phyloP scores from a whole-genome alignment of 2,888 invertebrate species.

The Caenorhabditis sulstoni region DNA sequence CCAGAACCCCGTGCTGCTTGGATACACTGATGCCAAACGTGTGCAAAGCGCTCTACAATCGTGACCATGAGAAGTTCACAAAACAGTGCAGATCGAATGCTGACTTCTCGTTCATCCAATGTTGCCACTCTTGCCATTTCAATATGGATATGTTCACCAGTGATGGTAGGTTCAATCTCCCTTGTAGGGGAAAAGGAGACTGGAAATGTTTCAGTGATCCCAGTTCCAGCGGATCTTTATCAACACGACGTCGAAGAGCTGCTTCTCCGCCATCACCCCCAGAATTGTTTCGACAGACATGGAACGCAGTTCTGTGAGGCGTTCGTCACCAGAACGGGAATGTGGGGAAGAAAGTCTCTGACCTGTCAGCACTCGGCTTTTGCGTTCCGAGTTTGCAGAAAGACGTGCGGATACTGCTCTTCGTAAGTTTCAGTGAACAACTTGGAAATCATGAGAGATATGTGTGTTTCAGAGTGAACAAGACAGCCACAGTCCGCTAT shows the following conservation, averaged over 20 bases:
- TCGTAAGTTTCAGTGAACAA: slow-evolving; percentile 23
- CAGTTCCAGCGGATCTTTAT: slow-evolving; percentile 69
- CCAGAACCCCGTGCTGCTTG: slow-evolving; percentile 72
- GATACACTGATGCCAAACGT: slow-evolving; percentile 72
- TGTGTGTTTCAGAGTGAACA: slow-evolving; percentile 57
- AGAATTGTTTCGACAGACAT: slow-evolving; percentile 71
- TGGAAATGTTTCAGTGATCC: slow-evolving; percentile 48
- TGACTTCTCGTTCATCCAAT: slow-evolving; percentile 76
- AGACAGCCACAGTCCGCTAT: slow-evolving; percentile 67
- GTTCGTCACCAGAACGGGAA: slow-evolving; percentile 62
- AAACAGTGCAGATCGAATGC: slow-evolving; percentile 70
- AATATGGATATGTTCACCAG: slow-evolving; percentile 68
- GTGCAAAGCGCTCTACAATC: slow-evolving; percentile 68
- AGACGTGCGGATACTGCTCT: slow-evolving; percentile 75
- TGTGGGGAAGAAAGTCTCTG: slow-evolving; percentile 66
- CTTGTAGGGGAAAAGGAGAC: too few relatives aligned
- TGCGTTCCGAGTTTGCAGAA: slow-evolving; percentile 74
- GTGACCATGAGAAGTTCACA: slow-evolving; percentile 71
- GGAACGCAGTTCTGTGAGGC: slow-evolving; percentile 70
- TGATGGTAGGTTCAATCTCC: slow-evolving; percentile 41
- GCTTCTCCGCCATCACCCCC: slow-evolving; percentile 63
- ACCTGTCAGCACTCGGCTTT: slow-evolving; percentile 73
- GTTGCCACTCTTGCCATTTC: slow-evolving; percentile 76
- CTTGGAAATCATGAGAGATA: background rate
- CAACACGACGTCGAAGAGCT: slow-evolving; percentile 71